Base-by-base conservation (phyloP, 2,797 vertebrate species). In the Halcyon leucocephala region DNA sequence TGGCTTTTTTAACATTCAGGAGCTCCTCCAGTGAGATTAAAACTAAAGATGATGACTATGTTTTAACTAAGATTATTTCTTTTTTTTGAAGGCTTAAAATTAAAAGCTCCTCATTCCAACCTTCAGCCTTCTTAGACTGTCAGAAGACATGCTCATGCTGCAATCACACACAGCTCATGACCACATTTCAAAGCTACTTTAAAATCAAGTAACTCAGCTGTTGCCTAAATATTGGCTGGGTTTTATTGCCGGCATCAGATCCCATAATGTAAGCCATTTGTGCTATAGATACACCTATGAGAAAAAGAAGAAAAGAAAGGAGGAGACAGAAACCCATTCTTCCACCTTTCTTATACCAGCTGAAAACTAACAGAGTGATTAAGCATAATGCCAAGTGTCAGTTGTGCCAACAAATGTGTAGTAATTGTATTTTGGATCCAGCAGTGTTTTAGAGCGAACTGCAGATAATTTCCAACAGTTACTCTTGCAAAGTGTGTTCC, bases 391-490 rank as follows among this genome's bases (percentile, higher is more conserved):
- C 71, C 83, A 93, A 89, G 52, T 92, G 83, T 80, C 78, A 79
- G 55, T 62, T 90, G 66, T 57, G 64, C 1, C n/a, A 94, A 64
- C 64, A 89, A 92, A 84, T 57, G 67, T 65, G 60, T 70, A 89
- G 82, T 79, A 85, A 93, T 57, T 51, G n/a, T 91, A 31, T 58
- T 94, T 89, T 71, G 71, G 60, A 92, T 92, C 52, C 80, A 86
- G 71, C 66, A 86, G 67, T 67, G 60, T 76, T 84, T 72, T 90
- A 84, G 58, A 91, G 81, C 55, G 89, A 86, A 84, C 77, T 70
- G 86, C 10, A 12, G 42, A 35, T 91, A 61, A 87, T 92, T 94
- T 95, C 57, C 86, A 90, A 83, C 91, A 89, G 77, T 93, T 95
- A 77, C n/a, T 95, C 72, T 84, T 84, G 51, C 69, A 60, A 62